These are phyloP conservation scores for Alsophila aescularia DNA, from an alignment of 2,888 invertebrate species.

Conservation along the genomic window DNA sequence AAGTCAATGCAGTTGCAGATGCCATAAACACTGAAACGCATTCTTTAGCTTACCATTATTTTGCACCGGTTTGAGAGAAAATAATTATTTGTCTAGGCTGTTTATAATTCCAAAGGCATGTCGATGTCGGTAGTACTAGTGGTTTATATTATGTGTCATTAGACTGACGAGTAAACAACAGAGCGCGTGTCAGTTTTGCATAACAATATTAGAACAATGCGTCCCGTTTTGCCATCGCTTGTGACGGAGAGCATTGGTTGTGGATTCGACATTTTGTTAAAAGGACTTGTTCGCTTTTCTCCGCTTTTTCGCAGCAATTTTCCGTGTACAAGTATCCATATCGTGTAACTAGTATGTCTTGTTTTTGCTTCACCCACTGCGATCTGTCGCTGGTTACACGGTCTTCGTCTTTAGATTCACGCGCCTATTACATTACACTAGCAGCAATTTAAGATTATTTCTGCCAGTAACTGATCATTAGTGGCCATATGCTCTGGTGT, in stretches of 20 bases:
- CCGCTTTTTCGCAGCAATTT: conserved; percentile 22
- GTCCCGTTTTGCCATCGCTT: conserved; percentile 44
- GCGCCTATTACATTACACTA: conserved; percentile 21
- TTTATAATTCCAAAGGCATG: conserved; percentile 49
- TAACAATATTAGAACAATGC: conserved; percentile 64
- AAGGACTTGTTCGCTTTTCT: conserved; percentile 14
- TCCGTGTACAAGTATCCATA: conserved; percentile 37
- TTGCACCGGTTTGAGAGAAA: conserved; percentile 16
- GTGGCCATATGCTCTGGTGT: conserved; percentile 46
- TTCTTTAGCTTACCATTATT: neutral
- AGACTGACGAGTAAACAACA: conserved; percentile 57
- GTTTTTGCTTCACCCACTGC: conserved; percentile 38
- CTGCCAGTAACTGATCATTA: conserved; percentile 43
- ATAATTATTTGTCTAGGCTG: conserved; percentile 37
- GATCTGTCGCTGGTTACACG: conserved; percentile 40
- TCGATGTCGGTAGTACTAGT: conserved; percentile 38
- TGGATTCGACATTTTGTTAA: conserved; percentile 37
- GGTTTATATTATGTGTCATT: conserved; percentile 59
- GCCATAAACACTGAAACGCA: neutral
- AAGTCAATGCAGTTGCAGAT: conserved; percentile 5
- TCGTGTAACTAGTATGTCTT: conserved; percentile 25
- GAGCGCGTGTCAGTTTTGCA: conserved; percentile 62
- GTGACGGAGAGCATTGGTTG: conserved; percentile 43
- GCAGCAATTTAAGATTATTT: conserved; percentile 24
- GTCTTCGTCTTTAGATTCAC: conserved; percentile 24